Base-by-base conservation (phyloP, 1,140 invertebrate species). In the Nasonia vitripennis region DNA sequence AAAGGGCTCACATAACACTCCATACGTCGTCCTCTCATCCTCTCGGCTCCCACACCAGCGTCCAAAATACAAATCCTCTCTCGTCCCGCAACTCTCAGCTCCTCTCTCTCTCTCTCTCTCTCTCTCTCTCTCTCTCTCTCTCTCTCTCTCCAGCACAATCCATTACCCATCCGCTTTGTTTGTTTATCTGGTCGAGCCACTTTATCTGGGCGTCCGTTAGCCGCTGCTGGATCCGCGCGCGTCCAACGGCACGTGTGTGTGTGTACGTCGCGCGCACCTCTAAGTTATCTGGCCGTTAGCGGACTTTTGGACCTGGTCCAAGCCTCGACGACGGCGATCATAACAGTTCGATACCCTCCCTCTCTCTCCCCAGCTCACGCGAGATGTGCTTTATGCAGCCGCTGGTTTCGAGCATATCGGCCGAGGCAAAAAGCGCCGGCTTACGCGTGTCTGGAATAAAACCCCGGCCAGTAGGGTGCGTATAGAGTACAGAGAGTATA, bases 271-370 rank as follows among this genome's bases (percentile, higher is more conserved):
- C 62, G 83, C 81, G 77, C 83, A 86, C 55, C 86, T 45, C 41
- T 89, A 89, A 89, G 74, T 90, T 89, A 90, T 90, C 87, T 86
- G 85, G 75, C 85, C 34, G 84, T 77, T 51, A 73, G 37, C 27
- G 55, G n/a, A 48, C 23, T 86, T 83, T 88, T 91, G 90, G 90
- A 90, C 48, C 12, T 41, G 31, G 34, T 89, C 89, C 90, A 91
- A 91, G n/a, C 83, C 84, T 79, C 51, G 48, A 34, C 31, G 55
- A 17, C 12, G 37, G 9, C 83, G 77, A 89, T 89, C 89, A 86
- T 88, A 88, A 89, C 87, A 87, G 85, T 87, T 90, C 90, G 87
- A 90, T 89, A 87, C 86, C 88, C 7, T 77, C 67, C 55, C 68
- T 41, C 55, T 14, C 51, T 5, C 45, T 12, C 51, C 68, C 41